Evolutionary conservation across 1,140 invertebrate species (phyloP).

Genomic region (Alviniconcha marisindica): DNA sequence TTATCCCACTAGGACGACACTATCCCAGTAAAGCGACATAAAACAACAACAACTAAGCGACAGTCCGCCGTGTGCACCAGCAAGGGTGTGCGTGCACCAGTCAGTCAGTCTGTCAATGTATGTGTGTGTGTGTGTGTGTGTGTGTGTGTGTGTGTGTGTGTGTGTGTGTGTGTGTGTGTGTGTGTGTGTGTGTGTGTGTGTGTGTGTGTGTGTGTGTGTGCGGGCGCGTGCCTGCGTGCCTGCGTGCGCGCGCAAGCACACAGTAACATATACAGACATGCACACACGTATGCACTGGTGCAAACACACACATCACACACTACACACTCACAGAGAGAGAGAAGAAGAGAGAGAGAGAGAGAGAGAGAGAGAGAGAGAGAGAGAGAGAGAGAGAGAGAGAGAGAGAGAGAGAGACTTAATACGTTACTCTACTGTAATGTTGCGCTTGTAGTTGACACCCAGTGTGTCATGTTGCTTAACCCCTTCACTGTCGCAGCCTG

Average conservation of each 20-base stretch:
- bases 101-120: neutral
- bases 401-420: neutral
- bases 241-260: neutral
- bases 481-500: too few relatives aligned
- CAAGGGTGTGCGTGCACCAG: neutral
- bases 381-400: constrained; percentile 10
- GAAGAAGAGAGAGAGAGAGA: too few relatives aligned
- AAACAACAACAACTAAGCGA: too few relatives aligned
- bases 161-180: neutral
- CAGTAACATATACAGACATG: neutral
- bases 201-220: neutral
- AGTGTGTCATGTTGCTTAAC: neutral
- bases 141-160: neutral
- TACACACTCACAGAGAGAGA: neutral
- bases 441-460: neutral
- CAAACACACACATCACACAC: neutral
- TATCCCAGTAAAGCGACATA: too few relatives aligned
- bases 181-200: neutral
- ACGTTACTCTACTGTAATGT: neutral
- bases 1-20: too few relatives aligned
- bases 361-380: neutral
- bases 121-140: constrained; percentile 18
- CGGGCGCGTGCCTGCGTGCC: neutral
- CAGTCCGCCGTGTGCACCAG: too few relatives aligned
- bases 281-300: neutral